Conservation (phyloP, 1,140 invertebrate genomes). For the Panagrolaimus sp. region DNA sequence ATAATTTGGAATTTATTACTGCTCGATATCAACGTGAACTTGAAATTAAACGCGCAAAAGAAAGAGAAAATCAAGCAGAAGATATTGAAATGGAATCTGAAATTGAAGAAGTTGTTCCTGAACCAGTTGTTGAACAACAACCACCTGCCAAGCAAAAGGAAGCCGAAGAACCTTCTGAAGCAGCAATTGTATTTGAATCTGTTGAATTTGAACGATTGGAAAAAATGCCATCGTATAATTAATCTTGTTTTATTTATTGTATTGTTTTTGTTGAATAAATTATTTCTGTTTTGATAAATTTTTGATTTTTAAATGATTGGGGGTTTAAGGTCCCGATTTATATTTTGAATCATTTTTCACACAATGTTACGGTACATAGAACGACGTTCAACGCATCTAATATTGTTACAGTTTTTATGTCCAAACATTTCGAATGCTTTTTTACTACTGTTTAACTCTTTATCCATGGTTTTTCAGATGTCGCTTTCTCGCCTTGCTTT, state of each 20-base stretch:
- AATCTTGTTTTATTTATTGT: conserved; percentile 21
- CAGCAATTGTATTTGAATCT: conserved; percentile 52
- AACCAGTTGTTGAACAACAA: conserved; percentile 4
- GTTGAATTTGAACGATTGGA: conserved; percentile 57
- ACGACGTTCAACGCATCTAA: no score
- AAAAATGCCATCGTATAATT: conserved; percentile 49
- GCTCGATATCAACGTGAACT: conserved; percentile 37
- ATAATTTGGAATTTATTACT: conserved; percentile 46
- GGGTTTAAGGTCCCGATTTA: no score
- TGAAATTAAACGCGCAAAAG: no score
- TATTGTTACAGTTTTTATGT: not conserved
- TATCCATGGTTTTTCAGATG: not conserved
- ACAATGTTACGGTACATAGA: no score
- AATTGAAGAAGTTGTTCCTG: conserved; percentile 20
- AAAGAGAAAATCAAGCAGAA: no score
- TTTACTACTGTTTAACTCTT: not conserved
- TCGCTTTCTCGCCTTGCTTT: not conserved
- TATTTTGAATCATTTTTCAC: no score
- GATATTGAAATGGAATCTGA: conserved; percentile 21
- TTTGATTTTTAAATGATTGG: no score
- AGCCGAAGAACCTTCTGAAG: conserved; percentile 38
- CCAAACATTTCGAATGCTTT: not conserved
- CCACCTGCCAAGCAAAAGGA: not conserved
- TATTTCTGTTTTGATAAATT: not conserved
- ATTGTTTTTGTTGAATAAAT: not conserved